Base-by-base conservation (phyloP, 2,113 vertebrate genomes). In the Poeciliopsis prolifica region DNA sequence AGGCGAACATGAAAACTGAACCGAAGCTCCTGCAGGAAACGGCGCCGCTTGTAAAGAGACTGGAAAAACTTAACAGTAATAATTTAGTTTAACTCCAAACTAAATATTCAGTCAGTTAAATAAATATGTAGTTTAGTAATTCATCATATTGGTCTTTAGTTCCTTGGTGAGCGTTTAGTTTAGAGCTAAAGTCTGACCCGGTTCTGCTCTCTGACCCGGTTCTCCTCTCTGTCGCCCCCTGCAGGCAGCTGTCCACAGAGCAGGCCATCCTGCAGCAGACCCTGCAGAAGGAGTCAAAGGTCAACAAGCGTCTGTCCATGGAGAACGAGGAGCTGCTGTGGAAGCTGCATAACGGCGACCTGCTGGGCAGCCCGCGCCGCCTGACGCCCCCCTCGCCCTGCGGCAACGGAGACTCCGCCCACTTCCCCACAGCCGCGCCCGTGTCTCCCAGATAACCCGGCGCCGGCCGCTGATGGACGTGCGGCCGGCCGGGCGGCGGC, bases 301-400 rank as follows among this genome's bases (percentile, higher is more conserved):
- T 96, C 69, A 99, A 99, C 91, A 99, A 99, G 80, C 95, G 97
- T 0, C 91, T 99, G 40, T 99, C 98, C 3, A 98, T 99, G 97
- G 97, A 99, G 93, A 99, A 99, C 0, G 98, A 99, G 90, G 98
- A 99, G 90, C 95, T 99, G 61, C 93, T 98, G 61, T 99, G 97
- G 98, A 99, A 98, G 81, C 89, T 99, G 65, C 97, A 99, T 86
- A 99, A 98, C 0, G 96, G 97, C 0, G 97, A 98, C 91, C 89
- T 98, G 74, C 87, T 98, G 75, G 95, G 95, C 72, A 97, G 96
- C 81, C 96, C 96, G 17, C 95, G 95, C 75, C 95, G 92, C 77
- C 93, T 96, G n/a, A 97, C 97, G 1, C 95, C 97, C 6, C 94
- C 96, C 42, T 94, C 96, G 0, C 94, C 96, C 17, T 93, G 95